Percentiles rank a stretch among this genome's conserved stretches.
Evolutionary conservation across 2,113 vertebrate species (phyloP).

Genomic region (Hydrolagus affinis): DNA sequence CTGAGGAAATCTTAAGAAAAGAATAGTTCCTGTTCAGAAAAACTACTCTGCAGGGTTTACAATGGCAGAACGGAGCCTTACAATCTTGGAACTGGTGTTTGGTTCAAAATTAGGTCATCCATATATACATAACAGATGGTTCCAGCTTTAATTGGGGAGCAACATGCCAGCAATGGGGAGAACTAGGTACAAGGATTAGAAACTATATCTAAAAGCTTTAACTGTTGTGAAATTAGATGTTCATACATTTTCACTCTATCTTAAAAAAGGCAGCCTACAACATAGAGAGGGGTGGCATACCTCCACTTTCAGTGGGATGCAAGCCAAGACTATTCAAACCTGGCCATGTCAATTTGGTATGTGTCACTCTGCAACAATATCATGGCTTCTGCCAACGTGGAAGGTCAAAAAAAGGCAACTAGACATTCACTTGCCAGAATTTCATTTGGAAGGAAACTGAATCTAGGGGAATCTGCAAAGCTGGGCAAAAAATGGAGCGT

Average conservation of each 20-base stretch:
- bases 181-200: neutral
- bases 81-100: neutral
- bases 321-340: conserved; percentile 3
- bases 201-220: neutral
- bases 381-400: neutral
- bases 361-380: neutral
- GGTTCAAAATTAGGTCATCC: neutral
- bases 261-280: neutral
- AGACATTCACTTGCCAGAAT: neutral
- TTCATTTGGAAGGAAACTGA: neutral
- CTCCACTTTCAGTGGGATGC: neutral
- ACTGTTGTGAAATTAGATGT: neutral
- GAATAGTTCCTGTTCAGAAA: neutral
- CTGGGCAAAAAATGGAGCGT: neutral
- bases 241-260: neutral
- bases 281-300: neutral
- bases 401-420: conserved; percentile 8
- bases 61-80: neutral
- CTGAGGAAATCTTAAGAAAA: neutral
- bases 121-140: neutral
- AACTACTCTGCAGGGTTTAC: neutral
- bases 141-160: neutral
- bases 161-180: neutral
- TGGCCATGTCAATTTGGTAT: neutral
- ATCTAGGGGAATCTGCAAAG: neutral